Conservation (phyloP, 53 echinoderm and acorn worm species). For the Holothuria leucospilota region DNA sequence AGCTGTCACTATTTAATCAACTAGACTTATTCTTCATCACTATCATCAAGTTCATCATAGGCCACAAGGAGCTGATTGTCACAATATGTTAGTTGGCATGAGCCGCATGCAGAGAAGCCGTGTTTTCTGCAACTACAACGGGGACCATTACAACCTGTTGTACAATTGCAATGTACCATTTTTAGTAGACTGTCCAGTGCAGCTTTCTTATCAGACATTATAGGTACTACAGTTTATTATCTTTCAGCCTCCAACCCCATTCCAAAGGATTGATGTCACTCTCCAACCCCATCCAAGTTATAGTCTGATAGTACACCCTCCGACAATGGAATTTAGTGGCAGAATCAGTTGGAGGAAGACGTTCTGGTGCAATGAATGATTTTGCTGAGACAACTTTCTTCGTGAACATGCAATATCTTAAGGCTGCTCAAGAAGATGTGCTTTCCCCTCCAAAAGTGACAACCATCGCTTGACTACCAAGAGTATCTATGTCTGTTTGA, state of each 20-base stretch:
- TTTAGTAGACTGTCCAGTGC: conserved; percentile 11
- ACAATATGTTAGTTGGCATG: not conserved
- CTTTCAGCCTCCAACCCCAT: not conserved
- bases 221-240: not conserved
- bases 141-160: too few species aligned
- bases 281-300: too few species aligned
- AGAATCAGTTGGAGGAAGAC: conserved; percentile 18
- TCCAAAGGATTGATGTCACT: too few species aligned
- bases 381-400: not conserved
- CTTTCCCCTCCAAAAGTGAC: too few species aligned
- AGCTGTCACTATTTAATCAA: not conserved
- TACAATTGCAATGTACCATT: too few species aligned
- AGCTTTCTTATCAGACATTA: not conserved
- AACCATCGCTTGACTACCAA: too few species aligned
- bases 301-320: not conserved
- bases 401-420: not conserved
- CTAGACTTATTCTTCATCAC: not conserved
- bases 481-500: not conserved
- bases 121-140: too few species aligned
- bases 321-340: not conserved
- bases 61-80: not conserved
- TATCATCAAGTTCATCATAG: not conserved
- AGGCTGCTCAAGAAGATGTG: not conserved
- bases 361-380: conserved; percentile 8
- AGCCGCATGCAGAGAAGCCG: too few species aligned